Evolutionary conservation across 1,140 invertebrate genomes (phyloP).

Genomic region (Aphelenchoides fujianensis): DNA sequence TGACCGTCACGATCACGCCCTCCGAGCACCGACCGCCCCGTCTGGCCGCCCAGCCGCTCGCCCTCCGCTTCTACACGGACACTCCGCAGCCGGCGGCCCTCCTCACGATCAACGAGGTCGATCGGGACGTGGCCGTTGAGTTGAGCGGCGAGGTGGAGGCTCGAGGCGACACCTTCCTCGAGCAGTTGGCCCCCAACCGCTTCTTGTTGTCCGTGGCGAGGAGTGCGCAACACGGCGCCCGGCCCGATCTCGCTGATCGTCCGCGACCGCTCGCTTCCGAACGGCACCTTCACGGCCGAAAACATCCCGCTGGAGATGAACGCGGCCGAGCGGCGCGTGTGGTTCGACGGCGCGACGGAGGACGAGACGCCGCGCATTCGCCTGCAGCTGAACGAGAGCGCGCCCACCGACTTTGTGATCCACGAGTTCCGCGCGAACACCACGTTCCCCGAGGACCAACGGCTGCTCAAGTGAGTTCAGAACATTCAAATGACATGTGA

Average conservation of each 20-base stretch:
- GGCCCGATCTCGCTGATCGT: conserved; percentile 23
- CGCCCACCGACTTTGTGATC: conserved; percentile 30
- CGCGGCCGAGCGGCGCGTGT: conserved; percentile 17
- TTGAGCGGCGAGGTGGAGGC: conserved; percentile 7
- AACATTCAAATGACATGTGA: neutral
- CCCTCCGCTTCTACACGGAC: conserved; percentile 20
- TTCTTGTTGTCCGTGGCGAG: conserved; percentile 8
- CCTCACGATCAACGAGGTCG: conserved; percentile 1
- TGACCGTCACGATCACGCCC: conserved; percentile 25
- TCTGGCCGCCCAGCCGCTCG: neutral
- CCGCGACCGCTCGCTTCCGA: conserved; percentile 17
- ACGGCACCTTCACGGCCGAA: conserved; percentile 27
- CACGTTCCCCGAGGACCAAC: conserved; percentile 25
- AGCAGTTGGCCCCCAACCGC: neutral
- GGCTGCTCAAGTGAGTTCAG: conserved; percentile 31
- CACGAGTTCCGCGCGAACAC: conserved; percentile 37
- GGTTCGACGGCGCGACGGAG: conserved; percentile 30
- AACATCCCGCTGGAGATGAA: conserved; percentile 30
- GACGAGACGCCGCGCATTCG: conserved; percentile 22
- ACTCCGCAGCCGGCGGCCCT: conserved; percentile 28
- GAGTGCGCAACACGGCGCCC: neutral
- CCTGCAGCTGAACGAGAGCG: conserved; percentile 35
- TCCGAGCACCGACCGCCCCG: conserved; percentile 11
- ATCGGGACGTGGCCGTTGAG: neutral
- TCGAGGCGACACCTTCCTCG: conserved; percentile 11